Conservation (phyloP, 2,888 invertebrate genomes). For the Heliothis peltigera region DNA sequence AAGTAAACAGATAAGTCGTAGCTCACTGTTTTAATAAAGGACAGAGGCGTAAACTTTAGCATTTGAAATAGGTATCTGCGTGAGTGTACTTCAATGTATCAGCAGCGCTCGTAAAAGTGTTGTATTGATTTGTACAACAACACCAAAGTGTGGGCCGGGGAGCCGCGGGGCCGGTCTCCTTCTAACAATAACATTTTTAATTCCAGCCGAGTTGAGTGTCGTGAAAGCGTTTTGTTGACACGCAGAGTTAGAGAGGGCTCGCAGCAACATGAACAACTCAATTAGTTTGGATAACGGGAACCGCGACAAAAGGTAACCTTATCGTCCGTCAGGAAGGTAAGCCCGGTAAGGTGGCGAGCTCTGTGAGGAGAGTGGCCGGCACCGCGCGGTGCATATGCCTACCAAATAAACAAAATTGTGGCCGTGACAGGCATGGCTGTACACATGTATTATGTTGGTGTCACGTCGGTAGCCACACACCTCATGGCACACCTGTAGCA, state of each 20-base stretch:
- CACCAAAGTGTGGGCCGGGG: background rate
- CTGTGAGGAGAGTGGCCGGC: slow-evolving; percentile 16
- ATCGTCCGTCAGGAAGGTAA: slow-evolving; percentile 6
- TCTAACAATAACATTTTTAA: background rate
- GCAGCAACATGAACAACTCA: background rate
- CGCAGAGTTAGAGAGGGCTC: background rate
- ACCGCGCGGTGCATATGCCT: too few species aligned
- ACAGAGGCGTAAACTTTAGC: slow-evolving; percentile 5
- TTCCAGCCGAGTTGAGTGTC: background rate
- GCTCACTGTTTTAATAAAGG: background rate
- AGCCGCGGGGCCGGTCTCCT: background rate
- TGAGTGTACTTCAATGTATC: background rate
- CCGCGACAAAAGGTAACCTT: slow-evolving; percentile 28
- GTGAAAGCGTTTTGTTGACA: background rate
- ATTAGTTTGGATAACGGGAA: background rate
- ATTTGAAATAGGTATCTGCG: background rate
- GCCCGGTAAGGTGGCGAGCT: slow-evolving; percentile 10
- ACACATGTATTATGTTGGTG: too few species aligned
- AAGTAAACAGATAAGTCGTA: background rate
- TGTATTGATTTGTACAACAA: background rate
- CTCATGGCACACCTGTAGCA: too few species aligned
- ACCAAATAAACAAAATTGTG: too few species aligned
- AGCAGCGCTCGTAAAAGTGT: background rate
- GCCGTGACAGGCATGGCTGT: too few species aligned
- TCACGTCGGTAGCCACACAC: too few species aligned